Evolutionary conservation across 2,113 vertebrate genomes (phyloP).

Genomic region (Alethe diademata): DNA sequence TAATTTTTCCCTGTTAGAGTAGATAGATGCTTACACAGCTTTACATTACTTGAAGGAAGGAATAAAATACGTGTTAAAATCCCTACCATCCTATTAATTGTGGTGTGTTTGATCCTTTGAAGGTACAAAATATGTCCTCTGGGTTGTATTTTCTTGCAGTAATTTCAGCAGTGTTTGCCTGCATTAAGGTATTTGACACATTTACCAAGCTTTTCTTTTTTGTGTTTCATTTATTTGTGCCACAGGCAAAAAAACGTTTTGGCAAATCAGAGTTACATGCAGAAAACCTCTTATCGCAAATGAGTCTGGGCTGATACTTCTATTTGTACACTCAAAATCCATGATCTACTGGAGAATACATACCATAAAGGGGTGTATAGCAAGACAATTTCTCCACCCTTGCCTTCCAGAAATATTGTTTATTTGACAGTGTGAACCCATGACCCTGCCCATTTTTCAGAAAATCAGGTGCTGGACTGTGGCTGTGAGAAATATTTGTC

Average conservation of each 20-base stretch:
- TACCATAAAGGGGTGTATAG: background rate
- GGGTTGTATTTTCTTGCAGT: background rate
- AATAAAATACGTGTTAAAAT: background rate
- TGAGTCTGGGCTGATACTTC: background rate
- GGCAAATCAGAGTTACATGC: background rate
- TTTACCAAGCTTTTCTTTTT: background rate
- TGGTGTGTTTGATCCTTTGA: background rate
- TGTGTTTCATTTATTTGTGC: background rate
- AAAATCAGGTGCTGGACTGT: background rate
- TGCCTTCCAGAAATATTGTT: background rate
- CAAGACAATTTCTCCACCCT: background rate
- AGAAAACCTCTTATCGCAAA: background rate
- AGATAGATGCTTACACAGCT: background rate
- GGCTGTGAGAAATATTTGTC: background rate
- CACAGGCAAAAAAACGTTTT: constrained; percentile 4
- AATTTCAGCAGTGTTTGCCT: constrained; percentile 8
- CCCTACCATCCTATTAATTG: background rate
- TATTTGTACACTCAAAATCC: background rate
- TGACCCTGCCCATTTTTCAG: background rate
- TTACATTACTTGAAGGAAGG: background rate
- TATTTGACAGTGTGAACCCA: background rate
- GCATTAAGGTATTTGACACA: background rate
- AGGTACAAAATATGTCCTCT: background rate
- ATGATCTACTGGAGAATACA: background rate
- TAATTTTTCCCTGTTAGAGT: background rate